These are phyloP conservation scores for Panagrolaimus sp. DNA, from an alignment of 1,140 invertebrate species.

Conservation along the genomic window DNA sequence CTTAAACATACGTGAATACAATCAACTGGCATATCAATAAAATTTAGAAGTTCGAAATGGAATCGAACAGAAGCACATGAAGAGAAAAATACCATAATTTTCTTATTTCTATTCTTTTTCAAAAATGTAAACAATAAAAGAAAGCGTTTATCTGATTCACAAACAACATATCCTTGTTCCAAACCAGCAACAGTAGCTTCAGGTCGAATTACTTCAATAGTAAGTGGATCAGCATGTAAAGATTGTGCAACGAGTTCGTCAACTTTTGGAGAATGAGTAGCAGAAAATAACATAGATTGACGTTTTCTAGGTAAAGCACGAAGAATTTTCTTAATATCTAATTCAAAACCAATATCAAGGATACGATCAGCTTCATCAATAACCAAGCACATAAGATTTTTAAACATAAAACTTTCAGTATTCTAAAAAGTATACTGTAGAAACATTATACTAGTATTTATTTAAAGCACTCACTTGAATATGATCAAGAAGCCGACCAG, in stretches of 20 bases:
- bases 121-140: slow-evolving; percentile 97
- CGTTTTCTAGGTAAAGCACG: slow-evolving; percentile 84
- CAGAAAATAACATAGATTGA: slow-evolving; percentile 97
- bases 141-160: slow-evolving; percentile 89
- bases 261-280: slow-evolving; percentile 87
- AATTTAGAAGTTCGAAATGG: slow-evolving; percentile 92
- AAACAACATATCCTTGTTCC: slow-evolving; percentile 88
- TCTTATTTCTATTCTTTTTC: slow-evolving; percentile 92
- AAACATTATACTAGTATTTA: background rate
- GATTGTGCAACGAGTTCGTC: slow-evolving; percentile 82
- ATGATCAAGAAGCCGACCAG: slow-evolving; percentile 91
- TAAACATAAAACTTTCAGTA: slow-evolving; percentile 85
- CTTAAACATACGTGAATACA: slow-evolving; percentile 84
- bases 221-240: slow-evolving; percentile 86
- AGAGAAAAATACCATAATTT: slow-evolving; percentile 72
- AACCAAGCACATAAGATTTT: slow-evolving; percentile 90
- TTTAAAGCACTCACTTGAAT: slow-evolving; percentile 65
- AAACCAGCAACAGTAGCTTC: slow-evolving; percentile 87
- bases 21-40: slow-evolving; percentile 90
- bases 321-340: slow-evolving; percentile 94
- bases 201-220: slow-evolving; percentile 76
- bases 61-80: slow-evolving; percentile 97
- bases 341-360: slow-evolving; percentile 96
- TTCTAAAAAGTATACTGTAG: slow-evolving; percentile 63
- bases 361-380: slow-evolving; percentile 99